Conservation (phyloP, 1,140 invertebrate species). For the Bombus pyrosoma region DNA sequence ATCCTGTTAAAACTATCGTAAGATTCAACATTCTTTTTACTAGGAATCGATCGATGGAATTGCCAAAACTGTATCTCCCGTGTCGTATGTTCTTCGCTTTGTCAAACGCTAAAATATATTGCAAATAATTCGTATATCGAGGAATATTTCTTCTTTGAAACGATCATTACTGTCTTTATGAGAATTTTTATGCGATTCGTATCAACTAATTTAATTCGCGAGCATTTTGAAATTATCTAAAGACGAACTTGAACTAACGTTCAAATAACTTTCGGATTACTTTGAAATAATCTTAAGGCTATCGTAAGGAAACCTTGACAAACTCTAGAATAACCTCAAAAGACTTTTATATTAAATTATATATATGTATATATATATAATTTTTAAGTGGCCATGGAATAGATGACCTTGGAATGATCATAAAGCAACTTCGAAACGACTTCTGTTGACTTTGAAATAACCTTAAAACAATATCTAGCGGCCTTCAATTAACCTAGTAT, state of each 20-base stretch:
- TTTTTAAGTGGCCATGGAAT: not conserved
- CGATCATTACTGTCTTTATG: not conserved
- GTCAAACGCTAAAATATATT: too few relatives aligned
- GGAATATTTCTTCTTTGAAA: not conserved
- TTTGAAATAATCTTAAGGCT: not conserved
- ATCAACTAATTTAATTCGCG: not conserved
- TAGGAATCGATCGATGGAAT: not conserved
- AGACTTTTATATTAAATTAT: not conserved
- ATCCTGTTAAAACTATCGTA: too few relatives aligned
- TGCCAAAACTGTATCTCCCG: not conserved
- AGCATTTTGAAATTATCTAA: too few relatives aligned
- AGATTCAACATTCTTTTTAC: not conserved
- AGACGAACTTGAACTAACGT: too few relatives aligned
- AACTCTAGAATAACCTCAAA: not conserved
- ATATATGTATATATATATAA: too few relatives aligned
- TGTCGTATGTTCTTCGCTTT: not conserved
- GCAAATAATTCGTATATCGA: not conserved
- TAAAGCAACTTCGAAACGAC: not conserved
- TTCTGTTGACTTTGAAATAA: not conserved
- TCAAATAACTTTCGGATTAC: not conserved
- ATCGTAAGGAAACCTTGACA: not conserved
- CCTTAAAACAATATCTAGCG: not conserved
- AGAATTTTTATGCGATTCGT: not conserved
- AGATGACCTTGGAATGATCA: not conserved
- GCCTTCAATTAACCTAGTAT: not conserved